A percentile compares a stretch with the other conserved stretches of the same genome.
Conservation (phyloP, 1,140 invertebrate species). For the Tetramorium simillimum region DNA sequence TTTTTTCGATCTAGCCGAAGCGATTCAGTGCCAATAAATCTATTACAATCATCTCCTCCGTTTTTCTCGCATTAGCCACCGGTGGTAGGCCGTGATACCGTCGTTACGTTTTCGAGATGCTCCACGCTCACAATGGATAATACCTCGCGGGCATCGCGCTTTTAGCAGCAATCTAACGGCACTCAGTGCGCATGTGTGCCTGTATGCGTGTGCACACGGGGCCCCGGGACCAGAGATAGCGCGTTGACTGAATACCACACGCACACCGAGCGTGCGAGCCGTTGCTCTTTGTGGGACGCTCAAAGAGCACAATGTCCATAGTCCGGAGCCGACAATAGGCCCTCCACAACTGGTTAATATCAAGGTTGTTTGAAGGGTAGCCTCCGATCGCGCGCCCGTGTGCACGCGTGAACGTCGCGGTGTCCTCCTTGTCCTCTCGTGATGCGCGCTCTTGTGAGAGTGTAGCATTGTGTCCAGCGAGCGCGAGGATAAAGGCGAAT, state of each 20-base stretch:
- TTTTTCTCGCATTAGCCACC: conserved; percentile 5
- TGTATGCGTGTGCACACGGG: neutral
- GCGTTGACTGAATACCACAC: conserved; percentile 73
- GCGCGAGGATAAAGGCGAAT: conserved; percentile 29
- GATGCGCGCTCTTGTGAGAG: conserved; percentile 41
- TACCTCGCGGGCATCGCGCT: conserved; percentile 64
- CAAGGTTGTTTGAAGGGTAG: conserved; percentile 80
- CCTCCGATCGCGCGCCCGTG: conserved; percentile 45
- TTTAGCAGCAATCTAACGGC: conserved; percentile 76
- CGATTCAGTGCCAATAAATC: conserved; percentile 7
- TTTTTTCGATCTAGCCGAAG: neutral
- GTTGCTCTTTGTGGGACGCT: conserved; percentile 74
- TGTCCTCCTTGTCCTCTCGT: conserved; percentile 45
- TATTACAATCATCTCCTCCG: conserved; percentile 10
- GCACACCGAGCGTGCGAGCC: conserved; percentile 72
- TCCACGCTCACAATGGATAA: conserved; percentile 69
- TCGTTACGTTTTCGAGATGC: conserved; percentile 67
- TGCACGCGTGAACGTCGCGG: conserved; percentile 49
- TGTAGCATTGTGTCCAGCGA: conserved; percentile 42
- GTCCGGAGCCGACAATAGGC: conserved; percentile 75
- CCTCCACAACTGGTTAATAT: conserved; percentile 79
- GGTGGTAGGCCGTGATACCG: conserved; percentile 32
- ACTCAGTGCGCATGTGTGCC: conserved; percentile 59
- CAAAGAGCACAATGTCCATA: conserved; percentile 80
- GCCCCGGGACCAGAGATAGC: conserved; percentile 57